These are phyloP conservation scores for Nesidiocoris tenuis DNA, from an alignment of 2,888 invertebrate species.

Conservation along the genomic window DNA sequence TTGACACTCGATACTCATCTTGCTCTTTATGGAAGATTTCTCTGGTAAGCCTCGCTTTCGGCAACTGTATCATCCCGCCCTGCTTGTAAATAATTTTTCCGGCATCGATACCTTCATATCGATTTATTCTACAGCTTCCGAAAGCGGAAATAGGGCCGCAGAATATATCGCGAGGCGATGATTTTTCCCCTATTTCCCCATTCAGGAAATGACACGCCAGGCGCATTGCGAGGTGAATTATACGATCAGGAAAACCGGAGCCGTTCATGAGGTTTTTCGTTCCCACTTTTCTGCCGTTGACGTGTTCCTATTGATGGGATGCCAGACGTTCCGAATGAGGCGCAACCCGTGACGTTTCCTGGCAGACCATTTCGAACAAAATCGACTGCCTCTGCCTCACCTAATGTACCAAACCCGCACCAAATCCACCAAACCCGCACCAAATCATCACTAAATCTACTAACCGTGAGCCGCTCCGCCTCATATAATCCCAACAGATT, in stretches of 20 bases:
- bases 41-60: too few species aligned
- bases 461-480: neutral
- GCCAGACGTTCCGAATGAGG: slow-evolving; percentile 10
- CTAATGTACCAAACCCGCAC: neutral
- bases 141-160: neutral
- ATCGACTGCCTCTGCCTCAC: neutral
- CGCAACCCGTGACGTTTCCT: slow-evolving; percentile 19
- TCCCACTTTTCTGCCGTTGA: slow-evolving; percentile 13
- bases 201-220: neutral
- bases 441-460: too few species aligned
- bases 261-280: neutral
- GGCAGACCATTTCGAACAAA: slow-evolving; percentile 3
- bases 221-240: neutral
- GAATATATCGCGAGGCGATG: neutral
- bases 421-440: neutral
- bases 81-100: too few species aligned
- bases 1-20: too few species aligned
- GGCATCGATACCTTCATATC: too few species aligned
- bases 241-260: neutral
- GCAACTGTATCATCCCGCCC: too few species aligned
- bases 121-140: too few species aligned
- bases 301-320: slow-evolving; percentile 25
- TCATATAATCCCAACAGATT: neutral
- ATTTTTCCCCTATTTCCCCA: neutral
- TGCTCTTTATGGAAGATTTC: too few species aligned